Conservation (phyloP, 2,888 invertebrate genomes). For the Lasioglossum leucozonium region DNA sequence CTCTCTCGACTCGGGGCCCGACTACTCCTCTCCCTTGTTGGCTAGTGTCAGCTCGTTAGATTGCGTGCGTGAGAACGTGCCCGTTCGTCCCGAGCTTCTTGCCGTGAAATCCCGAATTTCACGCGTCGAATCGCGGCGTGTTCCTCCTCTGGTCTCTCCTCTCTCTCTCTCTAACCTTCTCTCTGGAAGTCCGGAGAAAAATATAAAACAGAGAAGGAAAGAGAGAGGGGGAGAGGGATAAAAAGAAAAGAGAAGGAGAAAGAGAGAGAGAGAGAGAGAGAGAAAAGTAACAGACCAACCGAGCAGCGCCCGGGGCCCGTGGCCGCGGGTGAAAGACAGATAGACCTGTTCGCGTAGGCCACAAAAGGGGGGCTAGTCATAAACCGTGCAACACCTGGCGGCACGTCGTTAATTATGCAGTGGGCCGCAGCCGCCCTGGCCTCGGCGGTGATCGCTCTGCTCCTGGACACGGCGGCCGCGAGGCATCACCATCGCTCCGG, state of each 20-base stretch:
- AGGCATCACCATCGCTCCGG: slow-evolving; percentile 79
- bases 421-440: slow-evolving; percentile 79
- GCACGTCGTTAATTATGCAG: slow-evolving; percentile 76
- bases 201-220: not conserved
- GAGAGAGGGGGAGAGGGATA: slow-evolving; percentile 1
- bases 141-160: slow-evolving; percentile 14
- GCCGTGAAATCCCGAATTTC: slow-evolving; percentile 76
- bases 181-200: not conserved
- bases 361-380: slow-evolving; percentile 47
- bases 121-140: slow-evolving; percentile 69
- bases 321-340: slow-evolving; percentile 32
- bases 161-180: not conserved
- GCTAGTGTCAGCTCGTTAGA: slow-evolving; percentile 57
- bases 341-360: slow-evolving; percentile 51
- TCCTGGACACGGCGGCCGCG: slow-evolving; percentile 75
- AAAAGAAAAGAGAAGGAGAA: not conserved
- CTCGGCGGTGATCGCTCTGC: slow-evolving; percentile 75
- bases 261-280: not conserved
- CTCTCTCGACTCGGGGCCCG: slow-evolving; percentile 20
- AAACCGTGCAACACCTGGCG: slow-evolving; percentile 67
- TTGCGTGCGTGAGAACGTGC: slow-evolving; percentile 64
- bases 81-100: slow-evolving; percentile 56
- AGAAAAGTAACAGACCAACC: not conserved
- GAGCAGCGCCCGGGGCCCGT: slow-evolving; percentile 15
- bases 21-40: slow-evolving; percentile 4